Base-by-base conservation (phyloP, 2,888 invertebrate species). In the Tipula confusa region DNA sequence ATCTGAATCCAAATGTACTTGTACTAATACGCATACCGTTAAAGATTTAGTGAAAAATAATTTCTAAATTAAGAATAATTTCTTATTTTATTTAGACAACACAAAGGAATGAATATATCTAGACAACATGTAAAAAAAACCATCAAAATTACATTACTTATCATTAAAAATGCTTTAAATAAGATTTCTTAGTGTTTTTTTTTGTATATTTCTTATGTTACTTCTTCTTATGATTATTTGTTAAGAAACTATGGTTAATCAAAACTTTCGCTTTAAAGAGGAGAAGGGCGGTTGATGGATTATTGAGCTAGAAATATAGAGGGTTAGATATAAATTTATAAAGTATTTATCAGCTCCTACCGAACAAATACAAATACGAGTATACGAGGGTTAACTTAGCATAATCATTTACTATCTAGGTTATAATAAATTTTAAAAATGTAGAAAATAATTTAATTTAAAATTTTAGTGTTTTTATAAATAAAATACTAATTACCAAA, bases 31-130 rank as follows among this genome's bases (percentile, higher is more conserved):
- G 64, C 64, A 64, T 64, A 64, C 64, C 64, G 24, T 64, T 64
- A 24, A 64, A 64, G 24, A 64, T 64, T 64, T 64, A 9, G 24
- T 24, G 64, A 64, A 64, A 2, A 43, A 38, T 13, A 64, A 64
- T 64, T 64, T 64, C 64, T 64, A 64, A 64, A 64, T 64, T 64
- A 64, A 64, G 64, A 64, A 64, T 64, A 64, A 64, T 64, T 64
- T 64, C 64, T 64, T 64, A 64, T 64, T 64, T 64, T 64, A 64
- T 64, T 64, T 64, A 64, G 64, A 64, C 64, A 64, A 64, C 64
- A 64, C 64, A 64, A 64, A 64, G 64, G 64, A 64, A 64, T 64
- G 24, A 24, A 24, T 64, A 24, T 64, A 64, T 64, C 64, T 18
- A 64, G 64, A 64, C 64, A 64, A 64, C 64, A 24, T 64, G 24